Conservation (phyloP, 2,797 vertebrate species). For the Microctenopoma lineatum region DNA sequence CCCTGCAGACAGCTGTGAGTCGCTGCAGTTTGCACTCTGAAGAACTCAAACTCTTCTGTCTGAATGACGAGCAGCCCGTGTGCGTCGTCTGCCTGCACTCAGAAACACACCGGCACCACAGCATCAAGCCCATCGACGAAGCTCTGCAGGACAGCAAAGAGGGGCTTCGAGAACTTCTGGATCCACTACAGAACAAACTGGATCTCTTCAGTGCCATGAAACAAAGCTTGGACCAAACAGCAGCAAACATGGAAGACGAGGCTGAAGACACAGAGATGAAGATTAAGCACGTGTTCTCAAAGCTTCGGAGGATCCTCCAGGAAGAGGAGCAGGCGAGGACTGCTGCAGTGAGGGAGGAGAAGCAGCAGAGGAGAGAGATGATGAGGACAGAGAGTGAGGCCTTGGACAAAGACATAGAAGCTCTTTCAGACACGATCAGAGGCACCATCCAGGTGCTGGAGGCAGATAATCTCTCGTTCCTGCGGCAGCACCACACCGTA, state of each 20-base stretch:
- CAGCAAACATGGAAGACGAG: constrained; percentile 12
- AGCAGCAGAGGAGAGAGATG: constrained; percentile 5
- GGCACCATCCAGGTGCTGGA: constrained; percentile 3
- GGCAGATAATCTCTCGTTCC: constrained; percentile 5
- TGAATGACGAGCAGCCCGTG: constrained; percentile 2
- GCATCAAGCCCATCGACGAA: constrained; percentile 19
- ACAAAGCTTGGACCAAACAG: constrained; percentile 1
- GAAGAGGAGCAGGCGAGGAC: constrained; percentile 16
- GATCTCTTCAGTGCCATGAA: neutral
- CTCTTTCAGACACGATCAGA: constrained; percentile 19
- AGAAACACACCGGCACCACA: constrained; percentile 9
- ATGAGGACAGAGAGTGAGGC: constrained; percentile 6
- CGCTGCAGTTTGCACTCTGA: constrained; percentile 21
- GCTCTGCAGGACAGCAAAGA: neutral
- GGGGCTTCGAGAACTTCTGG: constrained; percentile 2
- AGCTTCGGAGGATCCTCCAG: constrained; percentile 10
- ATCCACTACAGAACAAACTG: constrained; percentile 9
- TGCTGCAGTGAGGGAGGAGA: constrained; percentile 7
- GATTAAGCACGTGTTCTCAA: constrained; percentile 21
- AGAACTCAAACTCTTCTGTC: constrained; percentile 33
- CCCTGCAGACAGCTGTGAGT: neutral
- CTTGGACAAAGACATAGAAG: neutral
- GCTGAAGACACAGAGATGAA: neutral
- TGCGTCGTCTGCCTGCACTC: constrained; percentile 26
- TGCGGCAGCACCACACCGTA: constrained; percentile 12